phyloP scores from a whole-genome alignment of 2,113 vertebrate species.

The Muntiacus reevesi region DNA sequence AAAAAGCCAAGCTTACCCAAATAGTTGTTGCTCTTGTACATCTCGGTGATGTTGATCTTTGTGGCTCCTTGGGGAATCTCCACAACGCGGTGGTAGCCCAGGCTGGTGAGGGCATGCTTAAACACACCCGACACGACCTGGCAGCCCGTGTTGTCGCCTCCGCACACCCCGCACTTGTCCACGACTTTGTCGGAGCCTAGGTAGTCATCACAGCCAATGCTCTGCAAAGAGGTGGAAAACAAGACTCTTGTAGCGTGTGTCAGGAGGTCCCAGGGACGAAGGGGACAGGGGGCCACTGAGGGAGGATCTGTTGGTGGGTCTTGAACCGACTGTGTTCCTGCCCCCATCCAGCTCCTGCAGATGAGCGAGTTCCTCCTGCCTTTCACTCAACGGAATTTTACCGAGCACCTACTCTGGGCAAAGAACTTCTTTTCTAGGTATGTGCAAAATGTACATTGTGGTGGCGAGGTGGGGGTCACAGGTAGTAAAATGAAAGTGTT shows the following conservation, averaged over 20 bases:
- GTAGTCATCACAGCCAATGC: conserved; percentile 92
- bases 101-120: conserved; percentile 89
- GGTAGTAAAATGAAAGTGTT: background rate
- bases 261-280: background rate
- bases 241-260: background rate
- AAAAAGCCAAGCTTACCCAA: conserved; percentile 85
- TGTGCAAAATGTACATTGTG: background rate
- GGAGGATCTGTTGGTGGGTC: background rate
- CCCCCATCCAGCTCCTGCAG: background rate
- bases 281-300: accelerated
- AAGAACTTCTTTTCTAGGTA: background rate
- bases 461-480: background rate
- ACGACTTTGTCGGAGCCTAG: conserved; percentile 91
- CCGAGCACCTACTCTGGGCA: background rate
- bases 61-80: conserved; percentile 98
- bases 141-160: conserved; percentile 92
- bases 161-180: conserved; percentile 95
- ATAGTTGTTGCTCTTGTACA: conserved; percentile 97
- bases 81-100: conserved; percentile 96
- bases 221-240: conserved; percentile 80
- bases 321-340: background rate
- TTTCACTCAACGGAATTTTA: background rate
- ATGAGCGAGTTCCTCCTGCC: background rate
- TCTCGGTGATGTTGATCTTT: conserved; percentile 97
- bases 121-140: conserved; percentile 93